Conservation (phyloP, 2,888 invertebrate genomes). For the Tinea semifulvella region DNA sequence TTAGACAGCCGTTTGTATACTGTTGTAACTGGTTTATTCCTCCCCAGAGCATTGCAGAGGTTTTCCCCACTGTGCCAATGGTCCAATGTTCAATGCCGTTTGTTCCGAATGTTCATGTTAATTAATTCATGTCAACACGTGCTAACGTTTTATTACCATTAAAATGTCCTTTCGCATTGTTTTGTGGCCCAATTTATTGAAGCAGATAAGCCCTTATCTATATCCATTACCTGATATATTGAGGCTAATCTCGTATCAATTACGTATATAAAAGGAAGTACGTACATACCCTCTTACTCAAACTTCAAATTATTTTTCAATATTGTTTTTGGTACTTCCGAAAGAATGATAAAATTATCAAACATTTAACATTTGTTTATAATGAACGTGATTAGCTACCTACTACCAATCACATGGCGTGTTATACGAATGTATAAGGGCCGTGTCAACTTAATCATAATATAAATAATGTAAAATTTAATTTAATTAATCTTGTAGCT, state of each 20-base stretch:
- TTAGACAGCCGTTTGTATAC: not conserved
- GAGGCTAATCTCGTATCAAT: not conserved
- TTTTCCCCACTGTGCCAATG: constrained; percentile 7
- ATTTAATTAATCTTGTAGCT: too few relatives aligned
- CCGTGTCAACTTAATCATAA: too few relatives aligned
- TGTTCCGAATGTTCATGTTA: constrained; percentile 1
- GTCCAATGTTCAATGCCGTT: constrained; percentile 3
- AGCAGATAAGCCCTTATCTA: constrained; percentile 1
- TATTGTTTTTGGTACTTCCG: too few relatives aligned
- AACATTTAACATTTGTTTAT: too few relatives aligned
- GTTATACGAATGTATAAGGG: too few relatives aligned
- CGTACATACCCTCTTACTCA: too few relatives aligned
- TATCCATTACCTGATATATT: not conserved
- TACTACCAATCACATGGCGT: too few relatives aligned
- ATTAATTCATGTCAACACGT: constrained; percentile 7
- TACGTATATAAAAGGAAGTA: too few relatives aligned
- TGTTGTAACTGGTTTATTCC: constrained; percentile 2
- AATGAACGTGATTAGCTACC: too few relatives aligned
- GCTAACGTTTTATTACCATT: not conserved
- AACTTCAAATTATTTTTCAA: too few relatives aligned
- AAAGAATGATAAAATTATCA: too few relatives aligned
- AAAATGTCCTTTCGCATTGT: not conserved
- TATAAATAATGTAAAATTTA: too few relatives aligned
- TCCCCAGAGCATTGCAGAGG: not conserved
- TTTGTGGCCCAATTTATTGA: constrained; percentile 1